Evolutionary conservation across 2,113 vertebrate genomes (phyloP), one percentile per base, ranked within the genome.

Genomic region (Tinamus guttatus): DNA sequence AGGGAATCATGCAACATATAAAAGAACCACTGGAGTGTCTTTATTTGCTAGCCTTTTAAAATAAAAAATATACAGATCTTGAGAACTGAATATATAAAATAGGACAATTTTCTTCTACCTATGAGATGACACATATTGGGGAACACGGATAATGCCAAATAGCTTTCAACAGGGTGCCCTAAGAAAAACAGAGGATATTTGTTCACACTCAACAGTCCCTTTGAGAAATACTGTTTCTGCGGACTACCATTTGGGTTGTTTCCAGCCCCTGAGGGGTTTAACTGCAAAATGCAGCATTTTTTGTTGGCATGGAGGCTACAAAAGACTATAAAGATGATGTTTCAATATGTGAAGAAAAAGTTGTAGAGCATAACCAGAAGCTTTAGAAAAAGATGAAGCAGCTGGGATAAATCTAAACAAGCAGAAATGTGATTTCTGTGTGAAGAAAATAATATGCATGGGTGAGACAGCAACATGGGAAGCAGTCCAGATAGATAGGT

Each of bases 121-220:
- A 16, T 71, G 51, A 86, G 25, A 78, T 51, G 21, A 92, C 5
- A 41, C 51, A 19, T 88, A 91, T 77, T 67, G 41, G 56, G 64
- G 92, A 96, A 70, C 60, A 84, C 12, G 60, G 56, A 78, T 70
- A 88, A 71, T 75, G 83, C 82, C 90, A 96, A 92, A 95, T 47
- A 94, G 36, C 88, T 97, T 95, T 96, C 95, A 97, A 64, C 88
- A 93, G 64, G 38, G 45, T 83, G 68, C 80, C 94, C 85, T 86
- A 93, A 93, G 85, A 70, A 90, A 95, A 96, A 95, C 83, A 96
- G 88, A 88, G 83, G 68, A 64, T 95, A 78, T 86, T 94, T 95
- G 92, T 96, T 96, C 92, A 92, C 94, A 95, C 94, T 96, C 92
- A 96, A 83, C 82, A 95, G 80, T 90, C 68, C 30, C 20, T 93